Evolutionary conservation across 1,140 invertebrate genomes (phyloP), one percentile per base, ranked within the genome.

Genomic region (Zaprionus ghesquierei): DNA sequence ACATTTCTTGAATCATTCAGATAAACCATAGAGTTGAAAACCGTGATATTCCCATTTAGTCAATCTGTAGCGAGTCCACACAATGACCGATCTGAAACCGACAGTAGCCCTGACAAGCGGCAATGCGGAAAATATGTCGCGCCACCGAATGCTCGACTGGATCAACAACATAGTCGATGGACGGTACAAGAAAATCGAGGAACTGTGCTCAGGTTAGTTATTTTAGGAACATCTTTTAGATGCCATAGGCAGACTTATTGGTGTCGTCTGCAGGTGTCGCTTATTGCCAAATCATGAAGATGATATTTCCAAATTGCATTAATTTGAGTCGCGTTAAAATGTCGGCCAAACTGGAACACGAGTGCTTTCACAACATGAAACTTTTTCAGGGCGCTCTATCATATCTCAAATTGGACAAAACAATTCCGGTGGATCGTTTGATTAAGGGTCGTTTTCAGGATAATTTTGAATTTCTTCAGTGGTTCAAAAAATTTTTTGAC

Each of bases 401-500:
- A 92, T 98, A 98, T 93, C 96, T 99, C 94, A 95, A 95, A 90
- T 97, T 99, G 81, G 98, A 99, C 93, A 99, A 99, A 35, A 68
- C 82, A 0, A 95, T 97, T 91, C 95, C 96, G 69, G 96, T 97
- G 92, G 96, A 97, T 94, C 96, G 94, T 92, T 94, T 97, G 93
- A 96, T 98, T 76, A 98, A 98, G 94, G 97, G 97, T 79, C 95
- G 96, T 72, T 99, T 98, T 93, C 97, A 98, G 94, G 98, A 99
- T 94, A 99, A 99, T 93, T 99, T 99, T 94, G 98, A 99, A 92
- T 99, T 99, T 93, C 94, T 99, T 74, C 98, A 99, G 94, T 99
- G 98, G 98, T 99, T 99, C 94, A 99, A 99, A 94, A 98, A 98
- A 93, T 99, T 99, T 93, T 99, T 98, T 93, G 98, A 99, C 93